A percentile compares a stretch with the other conserved stretches of the same genome.
These are phyloP conservation scores for Buathra laborator DNA, from an alignment of 2,888 invertebrate genomes.

Conservation along the genomic window DNA sequence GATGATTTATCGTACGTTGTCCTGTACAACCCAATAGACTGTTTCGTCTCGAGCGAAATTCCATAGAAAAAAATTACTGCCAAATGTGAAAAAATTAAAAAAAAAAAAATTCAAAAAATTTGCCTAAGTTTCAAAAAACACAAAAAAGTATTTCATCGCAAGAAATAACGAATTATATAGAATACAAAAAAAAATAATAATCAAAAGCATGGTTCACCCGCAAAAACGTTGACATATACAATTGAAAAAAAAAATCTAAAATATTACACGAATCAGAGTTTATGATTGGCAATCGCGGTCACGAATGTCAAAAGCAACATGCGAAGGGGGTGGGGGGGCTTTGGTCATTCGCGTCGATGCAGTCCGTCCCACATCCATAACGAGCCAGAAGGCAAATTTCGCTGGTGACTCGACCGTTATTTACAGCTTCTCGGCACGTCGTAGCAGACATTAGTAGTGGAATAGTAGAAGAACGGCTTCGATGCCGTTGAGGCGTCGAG, in stretches of 20 bases:
- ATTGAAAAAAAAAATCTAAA: not conserved
- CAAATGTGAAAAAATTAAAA: not conserved
- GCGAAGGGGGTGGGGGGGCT: not conserved
- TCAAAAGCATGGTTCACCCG: too few relatives aligned
- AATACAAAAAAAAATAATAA: too few relatives aligned
- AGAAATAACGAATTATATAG: too few relatives aligned
- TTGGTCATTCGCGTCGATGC: not conserved
- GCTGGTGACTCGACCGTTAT: constrained; percentile 79
- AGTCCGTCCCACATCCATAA: not conserved
- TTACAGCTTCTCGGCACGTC: constrained; percentile 84
- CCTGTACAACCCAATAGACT: constrained; percentile 7
- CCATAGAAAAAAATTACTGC: not conserved
- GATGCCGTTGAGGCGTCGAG: constrained; percentile 34
- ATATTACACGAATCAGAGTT: constrained; percentile 1
- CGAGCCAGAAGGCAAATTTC: constrained; percentile 51
- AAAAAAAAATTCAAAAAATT: constrained; percentile 1
- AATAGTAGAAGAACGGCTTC: constrained; percentile 39
- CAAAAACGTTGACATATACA: not conserved
- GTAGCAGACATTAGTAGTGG: constrained; percentile 69
- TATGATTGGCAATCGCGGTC: not conserved
- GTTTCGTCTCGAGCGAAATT: constrained; percentile 9
- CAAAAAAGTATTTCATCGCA: too few relatives aligned
- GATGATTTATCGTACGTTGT: constrained; percentile 74
- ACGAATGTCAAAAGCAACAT: not conserved
- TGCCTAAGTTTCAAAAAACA: not conserved